Conservation (phyloP, 2,888 invertebrate species). For the Arctia plantaginis region DNA sequence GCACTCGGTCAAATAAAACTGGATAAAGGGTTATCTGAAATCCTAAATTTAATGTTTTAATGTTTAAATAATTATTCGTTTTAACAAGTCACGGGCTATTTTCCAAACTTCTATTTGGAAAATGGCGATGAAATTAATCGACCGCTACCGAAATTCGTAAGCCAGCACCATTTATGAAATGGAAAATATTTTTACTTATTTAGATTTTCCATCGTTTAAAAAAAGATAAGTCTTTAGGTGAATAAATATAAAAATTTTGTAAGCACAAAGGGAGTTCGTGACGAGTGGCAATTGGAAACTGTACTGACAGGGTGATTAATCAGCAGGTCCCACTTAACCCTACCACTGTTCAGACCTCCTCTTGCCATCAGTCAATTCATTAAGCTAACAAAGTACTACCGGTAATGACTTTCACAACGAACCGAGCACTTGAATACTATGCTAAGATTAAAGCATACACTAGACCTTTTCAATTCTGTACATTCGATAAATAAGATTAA, state of each 20-base stretch:
- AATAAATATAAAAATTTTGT: conserved; percentile 66
- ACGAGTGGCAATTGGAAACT: conserved; percentile 82
- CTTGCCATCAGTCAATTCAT: conserved; percentile 86
- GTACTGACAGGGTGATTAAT: conserved; percentile 85
- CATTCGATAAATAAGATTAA: conserved; percentile 37
- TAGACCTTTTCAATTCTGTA: conserved; percentile 54
- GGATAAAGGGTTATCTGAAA: conserved; percentile 56
- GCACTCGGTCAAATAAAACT: conserved; percentile 67
- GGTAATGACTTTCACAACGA: conserved; percentile 83
- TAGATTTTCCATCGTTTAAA: conserved; percentile 44
- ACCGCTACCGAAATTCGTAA: conserved; percentile 36
- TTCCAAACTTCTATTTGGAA: conserved; percentile 26
- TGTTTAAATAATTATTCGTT: conserved; percentile 48
- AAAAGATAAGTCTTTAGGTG: conserved; percentile 51
- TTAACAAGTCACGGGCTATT: conserved; percentile 33
- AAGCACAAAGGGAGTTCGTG: conserved; percentile 73
- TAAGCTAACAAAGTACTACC: conserved; percentile 84
- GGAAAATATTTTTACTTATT: conserved; percentile 53
- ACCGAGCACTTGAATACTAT: conserved; percentile 68
- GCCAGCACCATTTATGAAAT: conserved; percentile 58
- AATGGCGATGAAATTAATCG: conserved; percentile 48
- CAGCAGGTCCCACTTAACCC: conserved; percentile 84
- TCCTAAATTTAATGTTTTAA: conserved; percentile 59
- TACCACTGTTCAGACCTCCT: conserved; percentile 81
- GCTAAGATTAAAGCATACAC: conserved; percentile 62